A percentile compares a stretch with the other conserved stretches of the same genome.
These are phyloP conservation scores for Dipus sagitta DNA, from an alignment of 2,797 vertebrate species.

Conservation along the genomic window DNA sequence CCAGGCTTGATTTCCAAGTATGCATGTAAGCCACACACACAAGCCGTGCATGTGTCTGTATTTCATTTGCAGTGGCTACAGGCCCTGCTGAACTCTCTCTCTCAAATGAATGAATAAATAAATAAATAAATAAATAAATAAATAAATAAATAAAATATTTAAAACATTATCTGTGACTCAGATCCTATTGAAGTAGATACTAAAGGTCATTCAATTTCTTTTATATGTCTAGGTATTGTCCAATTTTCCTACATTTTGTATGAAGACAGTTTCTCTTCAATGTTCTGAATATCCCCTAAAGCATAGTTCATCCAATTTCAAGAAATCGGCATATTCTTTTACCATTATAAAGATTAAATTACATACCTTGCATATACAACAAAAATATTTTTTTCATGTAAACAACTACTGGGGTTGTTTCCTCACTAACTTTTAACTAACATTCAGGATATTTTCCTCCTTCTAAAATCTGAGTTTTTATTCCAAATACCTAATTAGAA, in stretches of 20 bases:
- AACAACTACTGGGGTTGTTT: neutral
- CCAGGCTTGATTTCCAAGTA: no score
- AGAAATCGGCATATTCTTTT: slow-evolving; percentile 25
- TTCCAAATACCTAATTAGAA: slow-evolving; percentile 51
- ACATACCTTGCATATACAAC: neutral
- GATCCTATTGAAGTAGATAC: slow-evolving; percentile 16
- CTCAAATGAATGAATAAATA: no score
- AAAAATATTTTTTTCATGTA: slow-evolving; percentile 37
- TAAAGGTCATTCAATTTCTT: neutral
- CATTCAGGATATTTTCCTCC: slow-evolving; percentile 34
- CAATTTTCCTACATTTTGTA: slow-evolving; percentile 59
- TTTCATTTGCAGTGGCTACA: no score
- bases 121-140: no score
- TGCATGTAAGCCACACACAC: no score
- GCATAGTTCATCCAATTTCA: slow-evolving; percentile 4
- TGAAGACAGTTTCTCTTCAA: slow-evolving; percentile 22
- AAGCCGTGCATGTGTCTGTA: no score
- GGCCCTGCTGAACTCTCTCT: no score
- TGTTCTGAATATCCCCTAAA: neutral
- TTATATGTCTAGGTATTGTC: neutral
- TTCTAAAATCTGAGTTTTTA: neutral
- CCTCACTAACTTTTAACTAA: neutral
- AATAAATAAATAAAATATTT: no score
- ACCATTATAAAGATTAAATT: slow-evolving; percentile 35
- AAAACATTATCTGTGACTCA: neutral